A percentile compares a stretch with the other conserved stretches of the same genome.
These are phyloP conservation scores for Athrips mouffetella DNA, from an alignment of 2,888 invertebrate genomes.

Conservation along the genomic window DNA sequence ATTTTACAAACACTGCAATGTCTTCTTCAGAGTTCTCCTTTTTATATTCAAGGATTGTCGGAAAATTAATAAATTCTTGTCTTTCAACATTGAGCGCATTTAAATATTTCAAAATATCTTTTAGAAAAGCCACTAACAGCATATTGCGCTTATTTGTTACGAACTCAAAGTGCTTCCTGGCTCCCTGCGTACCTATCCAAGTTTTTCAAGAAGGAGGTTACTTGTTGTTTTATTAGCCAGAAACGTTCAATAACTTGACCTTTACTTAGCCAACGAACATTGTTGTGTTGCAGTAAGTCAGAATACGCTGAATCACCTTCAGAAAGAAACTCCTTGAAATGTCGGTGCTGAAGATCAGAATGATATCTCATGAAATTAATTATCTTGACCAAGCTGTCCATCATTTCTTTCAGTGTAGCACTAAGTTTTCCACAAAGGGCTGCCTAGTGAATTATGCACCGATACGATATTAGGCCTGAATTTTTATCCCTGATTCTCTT, in stretches of 20 bases:
- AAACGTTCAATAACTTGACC: no score
- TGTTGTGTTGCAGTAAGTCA: no score
- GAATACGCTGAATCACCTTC: no score
- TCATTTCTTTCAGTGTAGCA: conserved; percentile 16
- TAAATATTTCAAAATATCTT: conserved; percentile 24
- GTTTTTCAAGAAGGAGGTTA: conserved; percentile 28
- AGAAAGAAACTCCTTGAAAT: no score
- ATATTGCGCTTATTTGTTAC: conserved; percentile 25
- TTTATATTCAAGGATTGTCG: conserved; percentile 32
- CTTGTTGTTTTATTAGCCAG: no score
- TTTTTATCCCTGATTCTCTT: no score
- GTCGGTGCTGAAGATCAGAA: no score
- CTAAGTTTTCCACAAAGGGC: conserved; percentile 18
- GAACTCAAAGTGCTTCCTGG: conserved; percentile 26
- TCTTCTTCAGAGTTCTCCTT: conserved; percentile 33
- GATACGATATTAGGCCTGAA: no score
- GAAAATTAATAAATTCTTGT: conserved; percentile 27
- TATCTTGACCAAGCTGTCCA: conserved; percentile 18
- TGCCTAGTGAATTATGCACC: no score
- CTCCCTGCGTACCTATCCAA: conserved; percentile 31
- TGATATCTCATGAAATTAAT: no score
- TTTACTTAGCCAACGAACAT: no score
- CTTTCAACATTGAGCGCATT: conserved; percentile 26
- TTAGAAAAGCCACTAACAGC: conserved; percentile 24
- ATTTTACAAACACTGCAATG: conserved; percentile 29